Conservation (phyloP, 2,113 vertebrate genomes). For the Enhydra lutris region DNA sequence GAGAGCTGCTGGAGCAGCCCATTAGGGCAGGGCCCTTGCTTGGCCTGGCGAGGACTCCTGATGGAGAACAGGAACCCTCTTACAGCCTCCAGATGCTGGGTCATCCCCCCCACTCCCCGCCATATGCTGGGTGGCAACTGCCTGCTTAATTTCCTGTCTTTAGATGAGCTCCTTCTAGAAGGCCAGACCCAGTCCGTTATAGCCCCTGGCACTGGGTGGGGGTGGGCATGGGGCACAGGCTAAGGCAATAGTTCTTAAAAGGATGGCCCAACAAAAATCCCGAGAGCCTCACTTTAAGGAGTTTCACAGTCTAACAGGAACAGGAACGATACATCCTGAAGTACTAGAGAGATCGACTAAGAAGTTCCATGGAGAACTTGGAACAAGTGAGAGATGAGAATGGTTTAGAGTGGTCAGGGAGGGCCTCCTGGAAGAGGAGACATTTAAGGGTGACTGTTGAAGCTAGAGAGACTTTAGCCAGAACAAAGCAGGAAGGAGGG, state of each 20-base stretch:
- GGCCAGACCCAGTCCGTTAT: not conserved
- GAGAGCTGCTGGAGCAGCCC: not conserved
- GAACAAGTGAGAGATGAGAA: not conserved
- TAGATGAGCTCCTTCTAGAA: not conserved
- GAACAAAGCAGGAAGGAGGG: not conserved
- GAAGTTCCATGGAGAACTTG: not conserved
- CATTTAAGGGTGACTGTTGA: not conserved
- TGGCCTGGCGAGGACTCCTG: accelerated
- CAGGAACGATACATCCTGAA: not conserved
- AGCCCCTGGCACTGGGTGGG: not conserved
- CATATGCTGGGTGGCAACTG: not conserved
- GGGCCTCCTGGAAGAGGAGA: not conserved
- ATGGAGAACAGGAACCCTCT: not conserved
- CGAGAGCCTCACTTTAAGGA: not conserved
- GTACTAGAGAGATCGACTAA: not conserved
- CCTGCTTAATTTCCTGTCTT: not conserved
- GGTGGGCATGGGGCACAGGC: not conserved
- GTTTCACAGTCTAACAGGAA: not conserved
- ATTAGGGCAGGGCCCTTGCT: not conserved
- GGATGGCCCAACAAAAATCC: not conserved
- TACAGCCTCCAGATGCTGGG: not conserved
- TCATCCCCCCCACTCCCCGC: not conserved
- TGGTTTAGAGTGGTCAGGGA: not conserved
- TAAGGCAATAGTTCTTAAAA: not conserved
- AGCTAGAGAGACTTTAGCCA: not conserved